Conservation (phyloP, 2,888 invertebrate species). For the Eupithecia dodoneata region DNA sequence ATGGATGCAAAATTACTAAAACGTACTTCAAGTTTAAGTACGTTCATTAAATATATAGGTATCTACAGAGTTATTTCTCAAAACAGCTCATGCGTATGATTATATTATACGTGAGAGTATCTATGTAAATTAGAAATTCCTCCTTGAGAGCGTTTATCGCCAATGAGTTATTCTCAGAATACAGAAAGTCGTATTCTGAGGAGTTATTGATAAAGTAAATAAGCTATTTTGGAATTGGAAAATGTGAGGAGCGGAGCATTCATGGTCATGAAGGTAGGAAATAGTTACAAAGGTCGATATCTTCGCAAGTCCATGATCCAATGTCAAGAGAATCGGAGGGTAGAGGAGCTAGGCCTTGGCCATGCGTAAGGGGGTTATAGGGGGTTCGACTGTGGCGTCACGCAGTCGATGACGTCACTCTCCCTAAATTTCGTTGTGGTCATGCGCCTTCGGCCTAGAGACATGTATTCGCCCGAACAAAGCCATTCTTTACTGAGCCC, state of each 20-base stretch:
- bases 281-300: constrained; percentile 22
- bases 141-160: constrained; percentile 17
- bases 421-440: constrained; percentile 48
- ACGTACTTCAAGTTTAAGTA: neutral
- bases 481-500: constrained; percentile 39
- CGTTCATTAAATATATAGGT: neutral
- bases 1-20: neutral
- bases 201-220: constrained; percentile 13
- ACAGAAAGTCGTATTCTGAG: no score
- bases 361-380: constrained; percentile 55
- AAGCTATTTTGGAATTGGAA: constrained; percentile 16
- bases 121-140: constrained; percentile 1
- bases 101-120: neutral
- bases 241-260: constrained; percentile 8
- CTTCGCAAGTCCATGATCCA: constrained; percentile 48
- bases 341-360: constrained; percentile 62
- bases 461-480: constrained; percentile 54
- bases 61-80: neutral
- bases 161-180: no score
- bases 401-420: constrained; percentile 69
- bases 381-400: constrained; percentile 64
- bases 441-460: constrained; percentile 58
- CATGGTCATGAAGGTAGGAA: constrained; percentile 13
- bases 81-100: neutral
- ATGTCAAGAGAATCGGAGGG: constrained; percentile 70